Evolutionary conservation across 2,797 vertebrate species (phyloP), one percentile per base, ranked within the genome.

Genomic region (Acanthornis magna): DNA sequence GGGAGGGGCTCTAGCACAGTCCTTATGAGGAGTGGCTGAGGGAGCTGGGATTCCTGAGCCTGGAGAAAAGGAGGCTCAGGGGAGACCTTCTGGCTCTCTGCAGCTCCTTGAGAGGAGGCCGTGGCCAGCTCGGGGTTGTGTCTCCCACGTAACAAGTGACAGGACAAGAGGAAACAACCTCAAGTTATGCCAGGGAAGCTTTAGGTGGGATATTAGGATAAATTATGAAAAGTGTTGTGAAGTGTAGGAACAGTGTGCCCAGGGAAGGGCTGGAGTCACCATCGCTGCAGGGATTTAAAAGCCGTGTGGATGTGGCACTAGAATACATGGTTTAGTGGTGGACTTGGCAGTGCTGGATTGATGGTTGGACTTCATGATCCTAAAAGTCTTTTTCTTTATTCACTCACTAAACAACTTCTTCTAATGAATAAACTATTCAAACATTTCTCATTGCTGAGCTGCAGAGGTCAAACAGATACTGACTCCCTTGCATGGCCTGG

Each of bases 401-500:
- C 50, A 32, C 53, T 88, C 22, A 43, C 22, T 71, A 19, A 86
- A 53, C 13, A 54, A 13, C 50, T 53, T 55, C 45, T 75, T 88
- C 26, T 68, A 72, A 57, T 81, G 88, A 85, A 70, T 62, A 43
- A 80, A 57, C 75, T 55, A 30, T 85, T 62, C n/a, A 76, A 66
- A 85, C 22, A 19, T 80, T 93, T 76, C 61, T 75, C 42, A 65
- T 32, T 79, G 72, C 68, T 6, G 13, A 88, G 42, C 57, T 82
- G 71, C 45, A 38, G 60, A 85, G 85, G 85, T 89, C 85, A 74
- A 84, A 82, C 71, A 30, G 61, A 66, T 63, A 25, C 42, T 48
- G 51, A 63, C 40, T 85, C 32, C 16, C n/a, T 73, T 73, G 34
- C 47, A 12, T 87, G 85, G 58, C 78, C 85, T 89, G 77, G 53